Conservation (phyloP, 2,888 invertebrate genomes). For the Rotaria macrura region DNA sequence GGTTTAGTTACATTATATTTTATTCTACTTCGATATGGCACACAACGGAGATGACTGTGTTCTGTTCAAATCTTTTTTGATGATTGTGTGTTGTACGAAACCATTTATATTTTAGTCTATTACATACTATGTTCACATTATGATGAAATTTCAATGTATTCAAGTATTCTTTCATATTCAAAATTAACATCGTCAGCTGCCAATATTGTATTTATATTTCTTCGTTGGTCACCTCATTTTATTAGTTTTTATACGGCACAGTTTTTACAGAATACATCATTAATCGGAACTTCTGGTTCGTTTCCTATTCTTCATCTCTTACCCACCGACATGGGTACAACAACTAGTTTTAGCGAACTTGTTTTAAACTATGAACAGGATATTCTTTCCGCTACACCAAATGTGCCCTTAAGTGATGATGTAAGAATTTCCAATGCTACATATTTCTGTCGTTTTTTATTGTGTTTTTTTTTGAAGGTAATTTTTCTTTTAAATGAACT, state of each 20-base stretch:
- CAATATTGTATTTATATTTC: neutral
- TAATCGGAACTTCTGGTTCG: neutral
- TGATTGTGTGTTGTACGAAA: no score
- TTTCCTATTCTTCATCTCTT: conserved; percentile 7
- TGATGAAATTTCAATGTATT: neutral
- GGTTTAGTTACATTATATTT: no score
- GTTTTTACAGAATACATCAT: neutral
- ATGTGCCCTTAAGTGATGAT: neutral
- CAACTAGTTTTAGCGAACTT: neutral
- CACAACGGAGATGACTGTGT: no score
- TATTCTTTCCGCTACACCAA: neutral
- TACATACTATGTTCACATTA: neutral
- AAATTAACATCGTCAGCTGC: neutral
- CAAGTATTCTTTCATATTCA: neutral
- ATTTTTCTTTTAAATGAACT: conserved; percentile 7
- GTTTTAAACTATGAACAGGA: neutral
- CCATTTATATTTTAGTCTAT: neutral
- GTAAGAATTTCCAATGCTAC: neutral
- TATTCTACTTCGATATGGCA: no score
- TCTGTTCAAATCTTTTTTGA: no score
- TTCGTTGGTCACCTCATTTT: conserved; percentile 1
- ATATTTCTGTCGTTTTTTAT: neutral
- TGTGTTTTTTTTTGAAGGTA: neutral
- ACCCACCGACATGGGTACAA: neutral
- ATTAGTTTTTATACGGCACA: neutral